These are phyloP conservation scores for Dicyrtoma fusca DNA, from an alignment of 2,888 invertebrate genomes.

Conservation along the genomic window DNA sequence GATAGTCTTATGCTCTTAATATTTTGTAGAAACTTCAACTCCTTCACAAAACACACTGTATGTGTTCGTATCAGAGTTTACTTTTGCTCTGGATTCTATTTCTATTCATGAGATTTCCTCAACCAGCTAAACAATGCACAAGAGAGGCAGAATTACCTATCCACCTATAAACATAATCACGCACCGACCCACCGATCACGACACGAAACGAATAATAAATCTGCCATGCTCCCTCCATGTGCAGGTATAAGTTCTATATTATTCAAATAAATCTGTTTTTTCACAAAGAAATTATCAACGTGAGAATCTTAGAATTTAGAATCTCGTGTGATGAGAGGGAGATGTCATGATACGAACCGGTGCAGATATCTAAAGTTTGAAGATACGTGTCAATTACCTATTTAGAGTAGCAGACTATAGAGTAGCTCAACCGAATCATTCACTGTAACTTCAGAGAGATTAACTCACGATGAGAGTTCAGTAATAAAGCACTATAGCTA, in stretches of 20 bases:
- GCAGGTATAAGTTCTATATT: not conserved
- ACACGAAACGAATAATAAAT: too few species aligned
- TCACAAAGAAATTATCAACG: slow-evolving; percentile 18
- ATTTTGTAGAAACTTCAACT: not conserved
- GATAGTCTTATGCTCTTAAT: not conserved
- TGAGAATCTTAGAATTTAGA: slow-evolving; percentile 8
- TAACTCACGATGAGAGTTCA: too few species aligned
- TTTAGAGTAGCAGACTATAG: too few species aligned
- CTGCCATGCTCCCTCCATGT: not conserved
- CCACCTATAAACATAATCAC: not conserved
- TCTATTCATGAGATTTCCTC: slow-evolving; percentile 20
- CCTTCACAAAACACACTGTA: not conserved
- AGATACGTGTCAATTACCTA: too few species aligned
- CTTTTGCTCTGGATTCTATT: not conserved
- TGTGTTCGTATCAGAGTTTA: not conserved
- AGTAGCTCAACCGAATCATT: too few species aligned
- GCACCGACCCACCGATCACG: too few species aligned
- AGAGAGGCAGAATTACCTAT: not conserved
- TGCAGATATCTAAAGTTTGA: too few species aligned
- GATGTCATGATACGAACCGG: too few species aligned
- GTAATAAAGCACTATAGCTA: too few species aligned
- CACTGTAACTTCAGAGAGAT: too few species aligned
- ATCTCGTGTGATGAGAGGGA: too few species aligned
- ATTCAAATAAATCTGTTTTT: not conserved
- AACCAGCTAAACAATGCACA: not conserved